Conservation (phyloP, 1,140 invertebrate genomes). For the Achatina immaculata region DNA sequence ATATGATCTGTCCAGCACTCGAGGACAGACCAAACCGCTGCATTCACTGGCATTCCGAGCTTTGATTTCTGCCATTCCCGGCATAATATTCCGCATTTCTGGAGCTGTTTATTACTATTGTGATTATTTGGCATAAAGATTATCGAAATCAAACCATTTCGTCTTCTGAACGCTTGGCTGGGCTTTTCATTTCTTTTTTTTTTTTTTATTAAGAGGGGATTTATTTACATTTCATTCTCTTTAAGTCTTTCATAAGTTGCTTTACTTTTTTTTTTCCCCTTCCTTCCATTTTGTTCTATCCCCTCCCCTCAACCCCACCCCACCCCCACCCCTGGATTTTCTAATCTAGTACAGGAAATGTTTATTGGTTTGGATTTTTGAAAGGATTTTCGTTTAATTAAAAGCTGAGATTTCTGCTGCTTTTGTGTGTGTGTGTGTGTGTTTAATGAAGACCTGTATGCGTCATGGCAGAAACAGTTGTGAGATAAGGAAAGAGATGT, state of each 20-base stretch:
- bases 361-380: neutral
- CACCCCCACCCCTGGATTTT: neutral
- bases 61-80: neutral
- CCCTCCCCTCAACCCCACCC: neutral
- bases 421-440: neutral
- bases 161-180: neutral
- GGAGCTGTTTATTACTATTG: neutral
- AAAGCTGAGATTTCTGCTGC: neutral
- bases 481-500: neutral
- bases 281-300: neutral
- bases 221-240: neutral
- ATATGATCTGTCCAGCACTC: neutral
- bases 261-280: neutral
- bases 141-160: neutral
- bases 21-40: neutral
- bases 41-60: neutral
- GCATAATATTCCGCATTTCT: neutral
- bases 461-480: too few species aligned
- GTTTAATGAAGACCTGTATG: too few species aligned
- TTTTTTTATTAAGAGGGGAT: neutral
- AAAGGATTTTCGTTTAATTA: neutral
- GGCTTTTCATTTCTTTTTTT: neutral
- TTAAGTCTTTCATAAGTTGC: neutral
- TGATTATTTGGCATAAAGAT: slow-evolving; percentile 2
- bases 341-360: neutral